These are phyloP conservation scores for Scatophagus argus DNA, from an alignment of 2,113 vertebrate genomes.

Conservation along the genomic window DNA sequence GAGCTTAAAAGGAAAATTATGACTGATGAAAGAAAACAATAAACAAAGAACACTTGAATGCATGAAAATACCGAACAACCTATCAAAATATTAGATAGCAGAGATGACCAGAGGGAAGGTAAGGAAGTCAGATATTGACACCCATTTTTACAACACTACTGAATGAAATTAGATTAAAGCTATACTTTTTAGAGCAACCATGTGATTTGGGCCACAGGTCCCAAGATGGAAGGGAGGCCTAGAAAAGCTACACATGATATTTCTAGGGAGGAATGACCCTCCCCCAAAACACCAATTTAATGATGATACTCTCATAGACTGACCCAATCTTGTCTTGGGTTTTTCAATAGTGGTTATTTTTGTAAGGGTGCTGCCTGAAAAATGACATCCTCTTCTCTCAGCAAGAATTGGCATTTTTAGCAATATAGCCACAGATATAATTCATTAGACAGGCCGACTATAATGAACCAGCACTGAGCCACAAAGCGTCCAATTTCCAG, in stretches of 20 bases:
- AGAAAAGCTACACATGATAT: slow-evolving; percentile 53
- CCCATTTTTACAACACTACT: background rate
- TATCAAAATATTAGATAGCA: background rate
- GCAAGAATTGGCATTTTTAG: slow-evolving; percentile 22
- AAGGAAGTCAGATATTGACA: slow-evolving; percentile 14
- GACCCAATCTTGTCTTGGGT: background rate
- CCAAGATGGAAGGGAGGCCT: slow-evolving; percentile 56
- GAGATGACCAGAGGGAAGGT: background rate
- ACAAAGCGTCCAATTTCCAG: slow-evolving; percentile 68
- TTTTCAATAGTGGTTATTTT: slow-evolving; percentile 15
- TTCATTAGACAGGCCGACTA: slow-evolving; percentile 55
- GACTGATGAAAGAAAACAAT: background rate
- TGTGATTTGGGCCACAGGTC: slow-evolving; percentile 65
- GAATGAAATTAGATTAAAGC: slow-evolving; percentile 52
- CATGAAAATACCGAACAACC: background rate
- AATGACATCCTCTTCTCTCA: background rate
- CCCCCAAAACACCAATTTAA: slow-evolving; percentile 38
- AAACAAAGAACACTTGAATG: background rate
- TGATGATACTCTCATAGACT: slow-evolving; percentile 7
- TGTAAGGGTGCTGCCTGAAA: background rate
- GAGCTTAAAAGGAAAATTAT: background rate
- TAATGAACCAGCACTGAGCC: slow-evolving; percentile 74
- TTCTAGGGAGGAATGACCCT: slow-evolving; percentile 41
- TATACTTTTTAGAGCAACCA: slow-evolving; percentile 40
- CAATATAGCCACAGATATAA: slow-evolving; percentile 30